phyloP scores from a whole-genome alignment of 2,888 invertebrate genomes.

The Ligdia adustata region DNA sequence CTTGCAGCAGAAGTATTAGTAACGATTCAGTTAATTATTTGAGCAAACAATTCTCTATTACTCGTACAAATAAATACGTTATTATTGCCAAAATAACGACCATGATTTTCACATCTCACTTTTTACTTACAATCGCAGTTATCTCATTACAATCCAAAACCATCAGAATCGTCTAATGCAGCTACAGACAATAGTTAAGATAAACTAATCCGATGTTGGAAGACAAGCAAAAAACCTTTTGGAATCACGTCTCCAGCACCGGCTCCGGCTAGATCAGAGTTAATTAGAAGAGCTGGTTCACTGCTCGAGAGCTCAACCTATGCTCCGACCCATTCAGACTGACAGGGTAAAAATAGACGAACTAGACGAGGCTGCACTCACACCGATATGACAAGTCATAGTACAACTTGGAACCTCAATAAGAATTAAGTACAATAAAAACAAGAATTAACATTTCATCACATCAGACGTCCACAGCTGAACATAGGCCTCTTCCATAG shows the following conservation, averaged over 20 bases:
- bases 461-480: no score
- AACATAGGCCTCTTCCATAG: no score
- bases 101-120: no score
- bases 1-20: no score
- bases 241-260: conserved; percentile 27
- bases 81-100: no score
- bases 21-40: no score
- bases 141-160: conserved; percentile 8
- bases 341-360: conserved; percentile 70
- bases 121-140: no score
- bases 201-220: conserved; percentile 27
- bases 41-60: no score
- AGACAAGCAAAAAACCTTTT: conserved; percentile 39
- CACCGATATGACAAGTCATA: conserved; percentile 48
- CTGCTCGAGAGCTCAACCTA: conserved; percentile 50
- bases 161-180: conserved; percentile 24
- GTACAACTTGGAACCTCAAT: no score
- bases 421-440: no score
- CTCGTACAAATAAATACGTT: no score
- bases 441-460: no score
- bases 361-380: conserved; percentile 42
- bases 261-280: conserved; percentile 43
- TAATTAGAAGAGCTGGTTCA: conserved; percentile 57
- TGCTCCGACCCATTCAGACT: conserved; percentile 64
- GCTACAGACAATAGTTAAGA: conserved; percentile 26